phyloP scores from a whole-genome alignment of 2,797 vertebrate species.

The Parauchenoglanis ngamensis region DNA sequence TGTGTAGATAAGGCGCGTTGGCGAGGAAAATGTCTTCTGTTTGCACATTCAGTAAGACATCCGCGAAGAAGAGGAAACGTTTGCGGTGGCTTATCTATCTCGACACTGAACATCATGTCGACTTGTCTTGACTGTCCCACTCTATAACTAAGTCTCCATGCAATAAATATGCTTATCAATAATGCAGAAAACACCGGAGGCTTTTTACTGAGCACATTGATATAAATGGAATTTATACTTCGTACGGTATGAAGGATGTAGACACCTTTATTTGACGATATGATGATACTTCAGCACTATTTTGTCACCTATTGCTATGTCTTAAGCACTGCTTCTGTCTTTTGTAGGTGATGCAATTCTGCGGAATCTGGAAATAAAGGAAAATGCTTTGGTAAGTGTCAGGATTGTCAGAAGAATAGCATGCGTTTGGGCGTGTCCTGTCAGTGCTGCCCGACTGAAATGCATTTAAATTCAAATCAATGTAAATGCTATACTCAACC shows the following conservation, averaged over 20 bases:
- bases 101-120: neutral
- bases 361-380: conserved; percentile 94
- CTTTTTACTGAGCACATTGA: neutral
- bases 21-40: neutral
- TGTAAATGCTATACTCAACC: conserved; percentile 41
- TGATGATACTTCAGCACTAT: neutral
- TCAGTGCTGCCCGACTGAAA: neutral
- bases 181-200: neutral
- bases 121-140: neutral
- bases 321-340: conserved; percentile 33
- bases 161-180: neutral
- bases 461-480: conserved; percentile 6
- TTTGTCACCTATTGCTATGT: neutral
- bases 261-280: neutral
- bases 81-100: neutral
- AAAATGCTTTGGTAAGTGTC: conserved; percentile 94
- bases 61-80: neutral
- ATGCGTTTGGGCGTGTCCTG: neutral
- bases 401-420: neutral
- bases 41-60: neutral
- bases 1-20: neutral
- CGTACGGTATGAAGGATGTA: neutral
- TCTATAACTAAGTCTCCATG: neutral
- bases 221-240: neutral
- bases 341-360: conserved; percentile 86